Conservation (phyloP, 2,888 invertebrate genomes). For the Agrypnus murinus region DNA sequence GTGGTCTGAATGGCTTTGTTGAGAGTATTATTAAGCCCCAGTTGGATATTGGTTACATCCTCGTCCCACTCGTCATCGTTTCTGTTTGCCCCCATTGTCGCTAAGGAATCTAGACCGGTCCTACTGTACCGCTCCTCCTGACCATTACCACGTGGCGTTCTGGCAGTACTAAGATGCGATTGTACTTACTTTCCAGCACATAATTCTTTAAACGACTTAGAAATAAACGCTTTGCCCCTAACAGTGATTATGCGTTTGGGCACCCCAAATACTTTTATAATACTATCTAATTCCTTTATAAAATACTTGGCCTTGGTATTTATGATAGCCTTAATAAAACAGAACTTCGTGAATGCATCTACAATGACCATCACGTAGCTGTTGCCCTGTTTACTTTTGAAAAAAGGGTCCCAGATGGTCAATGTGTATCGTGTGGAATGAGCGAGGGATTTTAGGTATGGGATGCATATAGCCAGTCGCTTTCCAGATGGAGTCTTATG, state of each 20-base stretch:
- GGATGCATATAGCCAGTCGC: constrained; percentile 33
- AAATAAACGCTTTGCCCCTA: no score
- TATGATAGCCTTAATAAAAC: no score
- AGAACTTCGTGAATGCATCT: constrained; percentile 58
- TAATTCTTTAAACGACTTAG: no score
- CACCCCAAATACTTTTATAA: no score
- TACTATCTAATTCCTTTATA: no score
- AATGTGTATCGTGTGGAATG: constrained; percentile 29
- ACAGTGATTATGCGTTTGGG: no score
- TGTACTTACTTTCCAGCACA: no score
- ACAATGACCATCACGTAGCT: constrained; percentile 49
- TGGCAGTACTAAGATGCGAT: constrained; percentile 14
- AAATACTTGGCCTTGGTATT: no score
- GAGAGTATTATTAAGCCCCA: no score
- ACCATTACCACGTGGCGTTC: constrained; percentile 26
- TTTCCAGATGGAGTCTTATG: constrained; percentile 33
- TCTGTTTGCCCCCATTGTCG: constrained; percentile 13
- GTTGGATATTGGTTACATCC: constrained; percentile 27
- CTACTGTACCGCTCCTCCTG: constrained; percentile 26
- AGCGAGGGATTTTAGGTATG: constrained; percentile 12
- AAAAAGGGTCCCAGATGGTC: constrained; percentile 34
- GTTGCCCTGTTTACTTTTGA: constrained; percentile 36
- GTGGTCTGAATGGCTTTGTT: no score
- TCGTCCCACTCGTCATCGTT: constrained; percentile 39
- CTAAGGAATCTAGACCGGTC: neutral